Evolutionary conservation across 2,113 vertebrate genomes (phyloP), one percentile per base, ranked within the genome.

Genomic region (Elephas maximus): DNA sequence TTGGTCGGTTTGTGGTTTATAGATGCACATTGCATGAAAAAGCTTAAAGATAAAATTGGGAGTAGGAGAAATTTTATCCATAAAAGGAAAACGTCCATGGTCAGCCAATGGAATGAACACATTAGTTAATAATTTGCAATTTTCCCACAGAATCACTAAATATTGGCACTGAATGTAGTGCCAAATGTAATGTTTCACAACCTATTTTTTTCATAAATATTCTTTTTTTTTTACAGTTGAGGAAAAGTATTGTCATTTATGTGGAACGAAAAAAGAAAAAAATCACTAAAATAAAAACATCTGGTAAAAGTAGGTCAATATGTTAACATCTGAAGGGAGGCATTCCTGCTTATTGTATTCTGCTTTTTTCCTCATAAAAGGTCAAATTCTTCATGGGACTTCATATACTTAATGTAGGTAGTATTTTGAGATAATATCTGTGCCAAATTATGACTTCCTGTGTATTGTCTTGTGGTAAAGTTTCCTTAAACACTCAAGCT

Each of bases 121-220:
- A 87, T 97, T 94, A 96, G 96, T 97, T 94, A 96, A 97, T 97
- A 45, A 94, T 96, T 97, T 98, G 45, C 71, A 93, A 82, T 10
- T 90, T 48, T 94, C 71, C 48, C 62, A 96, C 79, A 91, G 91
- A 53, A 93, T 73, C 92, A 60, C 57, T 93, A 82, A 95, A 48
- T 83, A 2, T 88, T 97, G 95, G 85, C 90, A 97, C 28, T 94
- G 74, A 98, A 94, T 44, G 57, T 83, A 97, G 97, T 94, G 78
- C 63, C 96, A 98, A 97, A 98, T 82, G 62, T 87, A 93, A 82
- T 83, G 74, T 79, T 98, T 97, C 81, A 69, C 89, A 97, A 65
- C 11, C 71, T 51, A 78, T 96, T 98, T 96, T 6, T 97, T 97
- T 91, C 76, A 97, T 95, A 98, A 98, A 97, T 97, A 98, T 95